Base-by-base conservation (phyloP, 2,888 invertebrate species). In the Adelphocoris suturalis region DNA sequence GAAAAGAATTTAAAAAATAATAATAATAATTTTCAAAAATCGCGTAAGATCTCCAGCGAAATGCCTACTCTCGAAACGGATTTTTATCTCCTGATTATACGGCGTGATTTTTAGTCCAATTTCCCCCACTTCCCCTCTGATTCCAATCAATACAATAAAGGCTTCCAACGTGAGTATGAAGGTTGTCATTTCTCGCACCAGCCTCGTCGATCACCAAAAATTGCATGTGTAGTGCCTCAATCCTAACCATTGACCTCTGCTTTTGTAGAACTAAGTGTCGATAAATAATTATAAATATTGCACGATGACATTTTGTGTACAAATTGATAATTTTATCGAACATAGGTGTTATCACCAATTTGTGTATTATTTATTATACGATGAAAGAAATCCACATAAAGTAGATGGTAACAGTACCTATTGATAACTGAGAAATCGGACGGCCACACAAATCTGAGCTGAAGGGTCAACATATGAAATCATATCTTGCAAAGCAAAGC, bases 141-240 rank as follows among this genome's bases (percentile, higher is more conserved):
- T 57, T 52, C 52, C 57, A 68, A 68, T 68, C 68, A 68, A 68
- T 68, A 68, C 68, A 68, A 68, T 68, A 68, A 57, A 57, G 68
- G 27, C 68, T 68, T 68, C 23, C 68, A 68, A 68, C 68, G 68
- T 68, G 68, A 68, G 68, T 68, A 68, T 68, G 68, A 19, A 68
- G 68, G 68, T 68, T 68, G 11, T 23, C 7, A 68, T 68, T 68
- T 68, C 19, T 68, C 19, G 68, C 68, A 68, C 68, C 68, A 68
- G 68, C 68, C 68, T 68, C 68, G 13, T 19, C 19, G 23, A 68
- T 19, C 11, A 68, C 68, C n/a, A 19, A 23, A 23, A 68, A 68
- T 23, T 68, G 68, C 68, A 68, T 68, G 68, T 23, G 68, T 68
- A 68, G 68, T 7, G 23, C 57, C 57, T 12, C 68, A n/a, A 23